These are phyloP conservation scores for Epistrophe grossulariae DNA, from an alignment of 2,888 invertebrate genomes.

Conservation along the genomic window DNA sequence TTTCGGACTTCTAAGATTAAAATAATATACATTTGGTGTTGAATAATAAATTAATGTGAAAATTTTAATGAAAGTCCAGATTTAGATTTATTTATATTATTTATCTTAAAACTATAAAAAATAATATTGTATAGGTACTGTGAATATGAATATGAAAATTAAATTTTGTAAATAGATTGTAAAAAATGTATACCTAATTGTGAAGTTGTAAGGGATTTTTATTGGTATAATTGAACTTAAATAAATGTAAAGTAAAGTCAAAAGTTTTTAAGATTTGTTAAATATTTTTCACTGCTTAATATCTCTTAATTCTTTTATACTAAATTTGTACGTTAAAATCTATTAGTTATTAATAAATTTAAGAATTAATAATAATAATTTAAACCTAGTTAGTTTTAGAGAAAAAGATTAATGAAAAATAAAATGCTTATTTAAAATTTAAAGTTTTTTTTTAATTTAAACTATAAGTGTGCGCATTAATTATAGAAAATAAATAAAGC, in stretches of 20 bases:
- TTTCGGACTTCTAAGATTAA: not conserved
- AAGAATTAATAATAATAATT: constrained; percentile 6
- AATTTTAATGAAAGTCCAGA: not conserved
- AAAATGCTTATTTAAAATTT: not conserved
- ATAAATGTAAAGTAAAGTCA: not conserved
- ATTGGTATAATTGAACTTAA: not conserved
- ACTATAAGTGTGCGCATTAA: not conserved
- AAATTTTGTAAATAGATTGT: constrained; percentile 17
- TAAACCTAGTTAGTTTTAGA: constrained; percentile 34
- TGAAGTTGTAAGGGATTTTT: not conserved
- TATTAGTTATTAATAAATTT: not conserved
- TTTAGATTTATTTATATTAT: not conserved
- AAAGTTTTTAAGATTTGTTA: constrained; percentile 24
- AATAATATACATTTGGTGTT: not conserved
- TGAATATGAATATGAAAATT: not conserved
- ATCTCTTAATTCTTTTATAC: constrained; percentile 3
- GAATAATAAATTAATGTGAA: not conserved
- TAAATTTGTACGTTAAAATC: not conserved
- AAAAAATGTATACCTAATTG: not conserved
- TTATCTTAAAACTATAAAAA: not conserved
- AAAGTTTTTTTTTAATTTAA: not conserved
- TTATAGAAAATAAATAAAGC: constrained; percentile 20
- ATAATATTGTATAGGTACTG: not conserved
- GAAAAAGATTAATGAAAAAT: not conserved
- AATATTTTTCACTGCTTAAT: constrained; percentile 7